phyloP scores from a whole-genome alignment of 2,113 vertebrate genomes.

The Cygnus buccinator region DNA sequence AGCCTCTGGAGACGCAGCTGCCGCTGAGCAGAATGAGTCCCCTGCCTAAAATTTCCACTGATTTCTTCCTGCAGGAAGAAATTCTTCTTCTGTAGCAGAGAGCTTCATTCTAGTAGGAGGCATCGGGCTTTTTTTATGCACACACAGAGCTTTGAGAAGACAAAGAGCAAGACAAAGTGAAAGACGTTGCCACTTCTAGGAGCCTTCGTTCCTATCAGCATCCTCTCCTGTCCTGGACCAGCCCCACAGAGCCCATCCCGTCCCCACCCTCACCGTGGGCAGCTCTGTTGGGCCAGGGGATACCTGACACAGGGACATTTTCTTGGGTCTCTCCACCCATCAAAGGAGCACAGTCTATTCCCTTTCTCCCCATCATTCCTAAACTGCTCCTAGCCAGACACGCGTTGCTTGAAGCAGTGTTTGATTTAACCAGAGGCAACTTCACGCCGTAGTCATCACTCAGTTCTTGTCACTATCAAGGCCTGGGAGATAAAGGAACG shows the following conservation, averaged over 20 bases:
- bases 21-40: neutral
- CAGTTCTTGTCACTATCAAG: slow-evolving; percentile 36
- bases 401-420: neutral
- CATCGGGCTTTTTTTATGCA: fast-evolving
- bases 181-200: neutral
- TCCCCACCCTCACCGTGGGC: neutral
- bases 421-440: slow-evolving; percentile 52
- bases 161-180: neutral
- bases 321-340: neutral
- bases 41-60: neutral
- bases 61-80: neutral
- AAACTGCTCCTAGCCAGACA: slow-evolving; percentile 12
- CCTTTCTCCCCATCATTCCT: neutral
- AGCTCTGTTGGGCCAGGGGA: neutral
- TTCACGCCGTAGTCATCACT: neutral
- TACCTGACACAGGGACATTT: neutral
- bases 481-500: slow-evolving; percentile 3
- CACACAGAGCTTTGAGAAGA: neutral
- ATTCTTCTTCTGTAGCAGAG: neutral
- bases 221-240: neutral
- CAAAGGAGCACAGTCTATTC: neutral
- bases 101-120: neutral
- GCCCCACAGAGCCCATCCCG: neutral
- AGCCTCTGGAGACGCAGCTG: neutral
- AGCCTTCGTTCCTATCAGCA: neutral